phyloP scores from a whole-genome alignment of 2,888 invertebrate genomes.

The Lamellibrachia satsuma region DNA sequence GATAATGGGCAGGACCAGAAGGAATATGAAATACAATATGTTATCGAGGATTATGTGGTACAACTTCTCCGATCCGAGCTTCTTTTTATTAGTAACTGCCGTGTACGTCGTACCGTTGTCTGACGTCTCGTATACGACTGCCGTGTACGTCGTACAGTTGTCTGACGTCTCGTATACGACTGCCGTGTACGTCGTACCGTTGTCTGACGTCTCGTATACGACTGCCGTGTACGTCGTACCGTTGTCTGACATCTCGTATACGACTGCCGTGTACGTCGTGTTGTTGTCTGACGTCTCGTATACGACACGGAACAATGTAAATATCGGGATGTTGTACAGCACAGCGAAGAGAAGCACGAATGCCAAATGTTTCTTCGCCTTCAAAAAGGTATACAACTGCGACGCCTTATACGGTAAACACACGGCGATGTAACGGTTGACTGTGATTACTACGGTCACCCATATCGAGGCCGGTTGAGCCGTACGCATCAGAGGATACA shows the following conservation, averaged over 20 bases:
- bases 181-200: too few relatives aligned
- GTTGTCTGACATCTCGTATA: neutral
- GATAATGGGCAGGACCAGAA: conserved; percentile 32
- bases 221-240: conserved; percentile 14
- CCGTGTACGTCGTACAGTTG: too few relatives aligned
- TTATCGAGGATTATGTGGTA: conserved; percentile 31
- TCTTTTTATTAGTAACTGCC: conserved; percentile 21
- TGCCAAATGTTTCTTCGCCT: conserved; percentile 41
- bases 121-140: too few relatives aligned
- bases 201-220: too few relatives aligned
- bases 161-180: too few relatives aligned
- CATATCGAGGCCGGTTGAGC: conserved; percentile 44
- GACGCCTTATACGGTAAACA: conserved; percentile 42
- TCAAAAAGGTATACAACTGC: conserved; percentile 40
- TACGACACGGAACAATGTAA: conserved; percentile 28
- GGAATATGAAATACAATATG: conserved; percentile 32
- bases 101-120: too few relatives aligned
- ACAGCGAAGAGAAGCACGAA: conserved; percentile 35
- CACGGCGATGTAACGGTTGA: conserved; percentile 43
- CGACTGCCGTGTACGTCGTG: conserved; percentile 6
- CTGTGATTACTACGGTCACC: conserved; percentile 41
- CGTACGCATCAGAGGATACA: conserved; percentile 35
- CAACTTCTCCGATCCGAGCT: conserved; percentile 28
- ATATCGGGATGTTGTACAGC: conserved; percentile 40
- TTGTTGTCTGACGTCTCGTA: neutral